phyloP scores from a whole-genome alignment of 2,113 vertebrate genomes.

The Tricholaema leucomelas region DNA sequence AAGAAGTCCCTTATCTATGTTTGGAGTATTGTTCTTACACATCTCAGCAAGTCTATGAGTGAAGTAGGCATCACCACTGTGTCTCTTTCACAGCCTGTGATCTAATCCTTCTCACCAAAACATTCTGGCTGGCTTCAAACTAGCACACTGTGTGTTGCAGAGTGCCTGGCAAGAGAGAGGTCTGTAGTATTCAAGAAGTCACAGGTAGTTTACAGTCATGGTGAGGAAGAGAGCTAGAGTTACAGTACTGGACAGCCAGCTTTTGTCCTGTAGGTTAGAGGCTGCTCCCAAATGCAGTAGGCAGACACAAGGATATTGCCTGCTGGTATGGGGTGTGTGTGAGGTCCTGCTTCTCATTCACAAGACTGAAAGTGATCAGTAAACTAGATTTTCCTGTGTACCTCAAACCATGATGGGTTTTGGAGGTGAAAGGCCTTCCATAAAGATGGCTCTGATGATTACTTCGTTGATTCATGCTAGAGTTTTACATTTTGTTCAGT shows the following conservation, averaged over 20 bases:
- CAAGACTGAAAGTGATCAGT: background rate
- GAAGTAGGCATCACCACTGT: too few species aligned
- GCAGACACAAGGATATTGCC: background rate
- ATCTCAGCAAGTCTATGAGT: too few species aligned
- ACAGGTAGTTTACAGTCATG: accelerated
- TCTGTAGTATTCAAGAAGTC: background rate
- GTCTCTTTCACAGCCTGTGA: too few species aligned
- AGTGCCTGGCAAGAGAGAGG: background rate
- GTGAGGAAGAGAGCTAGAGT: background rate
- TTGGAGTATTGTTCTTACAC: too few species aligned
- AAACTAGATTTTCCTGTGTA: background rate
- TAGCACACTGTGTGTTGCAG: background rate
- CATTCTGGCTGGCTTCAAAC: too few species aligned
- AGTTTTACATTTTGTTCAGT: background rate
- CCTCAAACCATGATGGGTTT: background rate
- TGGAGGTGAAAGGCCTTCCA: background rate
- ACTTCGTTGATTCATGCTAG: background rate
- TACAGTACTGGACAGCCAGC: background rate
- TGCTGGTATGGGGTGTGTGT: background rate
- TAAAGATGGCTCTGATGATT: background rate
- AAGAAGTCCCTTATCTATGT: too few species aligned
- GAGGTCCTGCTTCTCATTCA: background rate
- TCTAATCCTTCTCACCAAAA: too few species aligned
- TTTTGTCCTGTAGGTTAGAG: background rate
- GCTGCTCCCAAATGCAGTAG: background rate